These are phyloP conservation scores for Perizoma flavofasciatum DNA, from an alignment of 2,888 invertebrate genomes.

Conservation along the genomic window DNA sequence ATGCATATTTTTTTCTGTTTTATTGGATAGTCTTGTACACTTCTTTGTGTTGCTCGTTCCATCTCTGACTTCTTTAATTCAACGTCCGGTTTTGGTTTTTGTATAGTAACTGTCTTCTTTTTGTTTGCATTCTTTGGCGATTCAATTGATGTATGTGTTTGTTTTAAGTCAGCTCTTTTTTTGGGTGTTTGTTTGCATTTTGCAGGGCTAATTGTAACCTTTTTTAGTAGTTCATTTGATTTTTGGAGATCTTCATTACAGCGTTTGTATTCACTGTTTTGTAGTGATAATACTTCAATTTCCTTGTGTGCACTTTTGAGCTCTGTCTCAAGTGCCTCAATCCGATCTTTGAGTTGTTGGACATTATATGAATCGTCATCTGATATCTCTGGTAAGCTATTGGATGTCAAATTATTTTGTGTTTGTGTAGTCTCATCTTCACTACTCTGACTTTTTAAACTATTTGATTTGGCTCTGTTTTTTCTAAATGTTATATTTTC, in stretches of 20 bases:
- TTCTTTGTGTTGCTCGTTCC: neutral
- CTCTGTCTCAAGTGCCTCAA: neutral
- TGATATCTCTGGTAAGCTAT: constrained; percentile 2
- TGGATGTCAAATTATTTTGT: neutral
- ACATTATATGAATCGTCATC: constrained; percentile 1
- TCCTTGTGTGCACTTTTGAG: neutral
- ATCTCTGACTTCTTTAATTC: no score
- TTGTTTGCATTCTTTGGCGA: no score
- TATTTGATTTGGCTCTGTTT: neutral
- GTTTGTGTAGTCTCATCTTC: neutral
- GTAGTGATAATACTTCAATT: constrained; percentile 1
- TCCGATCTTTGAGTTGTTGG: constrained; percentile 3
- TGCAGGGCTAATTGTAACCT: neutral
- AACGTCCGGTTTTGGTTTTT: no score
- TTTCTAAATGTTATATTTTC: constrained; percentile 1
- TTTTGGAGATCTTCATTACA: no score
- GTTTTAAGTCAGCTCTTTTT: neutral
- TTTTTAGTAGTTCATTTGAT: neutral
- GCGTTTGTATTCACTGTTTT: constrained; percentile 1
- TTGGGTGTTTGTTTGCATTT: neutral
- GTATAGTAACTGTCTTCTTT: no score
- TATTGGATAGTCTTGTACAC: no score
- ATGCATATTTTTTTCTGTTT: constrained; percentile 6
- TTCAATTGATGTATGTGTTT: neutral
- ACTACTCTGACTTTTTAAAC: neutral